Conservation (phyloP, 2,888 invertebrate species). For the Mongoloraphidia duomilia region DNA sequence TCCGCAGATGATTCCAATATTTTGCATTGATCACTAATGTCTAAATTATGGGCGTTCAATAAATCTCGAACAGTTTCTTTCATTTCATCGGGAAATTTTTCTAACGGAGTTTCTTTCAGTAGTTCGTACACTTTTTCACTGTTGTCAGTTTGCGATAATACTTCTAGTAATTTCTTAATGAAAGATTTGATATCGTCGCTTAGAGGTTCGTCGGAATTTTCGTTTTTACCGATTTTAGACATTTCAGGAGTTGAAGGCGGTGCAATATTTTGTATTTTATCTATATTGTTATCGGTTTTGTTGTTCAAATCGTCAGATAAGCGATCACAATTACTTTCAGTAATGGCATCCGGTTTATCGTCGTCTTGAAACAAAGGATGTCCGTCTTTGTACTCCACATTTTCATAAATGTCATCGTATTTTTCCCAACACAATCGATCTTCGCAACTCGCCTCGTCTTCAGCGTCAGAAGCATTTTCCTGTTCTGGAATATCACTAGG, state of each 20-base stretch:
- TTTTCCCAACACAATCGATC: background rate
- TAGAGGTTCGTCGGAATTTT: background rate
- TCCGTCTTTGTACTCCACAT: background rate
- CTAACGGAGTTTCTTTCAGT: constrained; percentile 3
- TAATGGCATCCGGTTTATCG: background rate
- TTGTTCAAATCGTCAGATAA: background rate
- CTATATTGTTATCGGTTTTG: too few relatives aligned
- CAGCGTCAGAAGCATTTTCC: constrained; percentile 31
- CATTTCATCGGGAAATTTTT: constrained; percentile 2
- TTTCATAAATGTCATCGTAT: background rate
- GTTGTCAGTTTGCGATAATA: constrained; percentile 25
- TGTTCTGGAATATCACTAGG: constrained; percentile 43
- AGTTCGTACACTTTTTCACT: constrained; percentile 22
- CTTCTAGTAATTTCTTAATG: constrained; percentile 31
- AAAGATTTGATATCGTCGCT: constrained; percentile 32
- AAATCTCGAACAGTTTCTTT: constrained; percentile 2
- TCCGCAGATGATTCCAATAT: too few relatives aligned
- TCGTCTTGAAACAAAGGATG: background rate
- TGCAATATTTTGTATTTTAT: background rate
- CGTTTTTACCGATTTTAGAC: constrained; percentile 15
- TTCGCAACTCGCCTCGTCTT: constrained; percentile 27
- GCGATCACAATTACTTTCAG: background rate
- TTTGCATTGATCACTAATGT: too few relatives aligned
- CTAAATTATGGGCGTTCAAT: background rate
- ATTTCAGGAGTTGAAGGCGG: constrained; percentile 26